Evolutionary conservation across 2,888 invertebrate genomes (phyloP).

Genomic region (Cephus sareptanus): DNA sequence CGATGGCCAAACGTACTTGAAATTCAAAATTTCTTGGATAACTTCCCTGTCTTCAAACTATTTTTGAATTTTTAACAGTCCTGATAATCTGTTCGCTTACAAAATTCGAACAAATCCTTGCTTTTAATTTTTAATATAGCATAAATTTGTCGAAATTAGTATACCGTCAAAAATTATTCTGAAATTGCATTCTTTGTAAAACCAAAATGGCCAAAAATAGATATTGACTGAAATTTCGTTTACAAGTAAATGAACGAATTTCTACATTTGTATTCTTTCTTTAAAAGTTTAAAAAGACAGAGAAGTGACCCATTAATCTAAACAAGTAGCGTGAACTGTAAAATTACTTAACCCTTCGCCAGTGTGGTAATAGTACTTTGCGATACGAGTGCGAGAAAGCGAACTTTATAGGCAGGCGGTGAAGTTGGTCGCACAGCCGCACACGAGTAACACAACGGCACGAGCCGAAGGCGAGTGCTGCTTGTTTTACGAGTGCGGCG

Average conservation of each 20-base stretch:
- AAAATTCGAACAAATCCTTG: neutral
- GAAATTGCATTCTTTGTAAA: too few relatives aligned
- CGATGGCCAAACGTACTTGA: conserved; percentile 45
- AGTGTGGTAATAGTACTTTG: too few relatives aligned
- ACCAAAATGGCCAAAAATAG: too few relatives aligned
- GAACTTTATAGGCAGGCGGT: too few relatives aligned
- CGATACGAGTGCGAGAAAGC: too few relatives aligned
- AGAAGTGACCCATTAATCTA: neutral
- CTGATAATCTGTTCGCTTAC: neutral
- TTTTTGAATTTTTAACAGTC: neutral
- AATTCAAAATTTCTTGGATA: conserved; percentile 13
- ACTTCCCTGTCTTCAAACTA: neutral
- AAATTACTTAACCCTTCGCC: neutral
- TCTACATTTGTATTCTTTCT: neutral
- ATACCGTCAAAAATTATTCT: too few relatives aligned
- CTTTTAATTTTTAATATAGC: neutral
- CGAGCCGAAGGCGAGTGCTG: too few relatives aligned
- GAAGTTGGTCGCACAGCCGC: too few relatives aligned
- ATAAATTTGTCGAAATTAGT: too few relatives aligned
- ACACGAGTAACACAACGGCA: too few relatives aligned
- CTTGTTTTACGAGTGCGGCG: too few relatives aligned
- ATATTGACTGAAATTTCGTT: too few relatives aligned
- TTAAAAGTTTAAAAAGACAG: neutral
- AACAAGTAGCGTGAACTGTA: neutral
- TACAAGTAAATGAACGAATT: neutral